Conservation (phyloP, 2,113 vertebrate species). For the Piaya cayana region DNA sequence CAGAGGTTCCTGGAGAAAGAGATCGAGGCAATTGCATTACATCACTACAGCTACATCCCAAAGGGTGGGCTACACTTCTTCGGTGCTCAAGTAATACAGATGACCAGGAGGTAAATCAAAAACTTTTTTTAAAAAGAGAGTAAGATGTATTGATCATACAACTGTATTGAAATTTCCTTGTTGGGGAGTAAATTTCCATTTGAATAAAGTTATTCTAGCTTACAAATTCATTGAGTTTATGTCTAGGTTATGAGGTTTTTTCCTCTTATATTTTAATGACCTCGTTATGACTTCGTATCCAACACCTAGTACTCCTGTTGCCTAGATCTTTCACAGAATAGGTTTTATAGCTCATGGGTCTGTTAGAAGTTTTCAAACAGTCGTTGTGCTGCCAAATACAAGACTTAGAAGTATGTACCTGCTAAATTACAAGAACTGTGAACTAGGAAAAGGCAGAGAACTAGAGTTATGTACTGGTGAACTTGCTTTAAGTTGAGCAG, state of each 20-base stretch:
- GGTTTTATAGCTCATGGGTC: neutral
- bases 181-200: neutral
- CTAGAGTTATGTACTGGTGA: neutral
- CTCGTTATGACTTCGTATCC: neutral
- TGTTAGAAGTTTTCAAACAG: neutral
- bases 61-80: constrained; percentile 95
- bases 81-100: constrained; percentile 98
- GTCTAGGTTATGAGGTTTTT: neutral
- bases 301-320: neutral
- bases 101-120: constrained; percentile 89
- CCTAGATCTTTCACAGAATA: neutral
- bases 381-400: neutral
- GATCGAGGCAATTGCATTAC: constrained; percentile 98
- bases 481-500: neutral
- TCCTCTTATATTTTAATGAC: neutral
- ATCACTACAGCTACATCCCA: constrained; percentile 95
- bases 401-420: neutral
- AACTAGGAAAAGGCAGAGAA: neutral
- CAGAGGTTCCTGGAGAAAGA: constrained; percentile 94
- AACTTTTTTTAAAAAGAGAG: neutral
- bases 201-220: neutral
- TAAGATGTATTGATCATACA: neutral
- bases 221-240: neutral
- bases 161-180: neutral
- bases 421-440: neutral